Base-by-base conservation (phyloP, 2,888 invertebrate genomes). In the Neocrepidodera transversa region DNA sequence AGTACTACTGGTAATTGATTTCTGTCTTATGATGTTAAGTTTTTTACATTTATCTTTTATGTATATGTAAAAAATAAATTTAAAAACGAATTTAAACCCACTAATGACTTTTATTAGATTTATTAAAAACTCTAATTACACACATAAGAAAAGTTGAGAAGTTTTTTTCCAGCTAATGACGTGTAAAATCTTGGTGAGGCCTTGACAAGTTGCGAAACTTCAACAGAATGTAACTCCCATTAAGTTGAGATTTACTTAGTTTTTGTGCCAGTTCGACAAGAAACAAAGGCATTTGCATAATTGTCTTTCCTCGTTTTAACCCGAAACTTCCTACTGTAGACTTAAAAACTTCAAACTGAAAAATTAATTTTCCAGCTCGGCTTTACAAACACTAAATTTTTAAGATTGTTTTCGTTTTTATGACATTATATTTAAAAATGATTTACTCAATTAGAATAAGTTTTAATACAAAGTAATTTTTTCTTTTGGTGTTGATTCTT, bases 201-300 rank as follows among this genome's bases (percentile, higher is more conserved):
- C 45, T 28, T 23, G 20, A 45, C 54, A 54, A 47, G 26, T 54
- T 54, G 32, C n/a, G 56, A 56, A 65, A 58, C 57, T 57, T 47
- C n/a, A 35, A 48, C 47, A 40, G 35, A 59, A 59, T 61, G 38
- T 50, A 53, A 59, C 54, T 64, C 62, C 50, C 58, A 53, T 62
- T 54, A 63, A 61, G 58, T 58, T 50, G 47, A 58, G 42, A 62
- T 60, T 60, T 55, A 52, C 55, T 40, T 54, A 52, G 64, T 62
- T 62, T 62, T 62, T 62, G 45, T 55, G 18, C 32, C 43, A 59
- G 57, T 64, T 57, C 52, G 43, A 58, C 64, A 57, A 59, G 58
- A 60, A 59, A 63, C 63, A 63, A 58, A 58, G 58, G 23, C 47
- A 64, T 64, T 64, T 64, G 60, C 64, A 64, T 64, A 64, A 60